Evolutionary conservation across 2,797 vertebrate genomes (phyloP), one percentile per base, ranked within the genome.

Genomic region (Microchirus variegatus): DNA sequence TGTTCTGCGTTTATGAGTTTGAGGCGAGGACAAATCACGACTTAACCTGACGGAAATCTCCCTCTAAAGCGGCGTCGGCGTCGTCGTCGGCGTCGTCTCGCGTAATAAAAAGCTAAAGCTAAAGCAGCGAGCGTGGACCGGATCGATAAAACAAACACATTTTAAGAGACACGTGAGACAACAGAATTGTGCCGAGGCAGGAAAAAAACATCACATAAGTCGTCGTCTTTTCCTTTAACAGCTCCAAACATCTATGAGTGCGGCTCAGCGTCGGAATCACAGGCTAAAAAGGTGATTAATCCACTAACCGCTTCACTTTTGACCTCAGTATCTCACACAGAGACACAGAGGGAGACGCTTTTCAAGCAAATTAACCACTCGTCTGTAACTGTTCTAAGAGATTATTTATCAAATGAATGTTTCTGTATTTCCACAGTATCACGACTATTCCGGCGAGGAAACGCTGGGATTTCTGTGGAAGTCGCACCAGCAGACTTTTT

Each of bases 161-260:
- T 40, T 10, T 10, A 13, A 13, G 12, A 40, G 38, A 40, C 10
- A 40, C 12, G 12, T 1, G 10, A 40, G 38, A 11, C 1, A 43
- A 43, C 14, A 7, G 14, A 43, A n/a, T n/a, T 43, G 41, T 14
- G 14, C 14, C n/a, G 13, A 43, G 13, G 38, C 41, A 43, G 3
- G 38, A 14, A 16, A 40, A 59, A 31, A n/a, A n/a, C n/a, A n/a
- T n/a, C n/a, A 31, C 7, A 31, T 31, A 55, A 58, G 61, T 38
- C 40, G 18, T 40, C 18, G 16, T 35, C 26, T 55, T 22, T 50
- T 22, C 7, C 7, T 73, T 61, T 59, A 64, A 73, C 72, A 63
- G 70, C 59, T 58, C 42, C 18, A 41, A 53, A 75, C 79, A 83
- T 84, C 53, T 78, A 76, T 43, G 72, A 3, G n/a, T 18, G 16